These are phyloP conservation scores for Kobus ellipsiprymnus DNA, from an alignment of 2,113 vertebrate species.

Conservation along the genomic window DNA sequence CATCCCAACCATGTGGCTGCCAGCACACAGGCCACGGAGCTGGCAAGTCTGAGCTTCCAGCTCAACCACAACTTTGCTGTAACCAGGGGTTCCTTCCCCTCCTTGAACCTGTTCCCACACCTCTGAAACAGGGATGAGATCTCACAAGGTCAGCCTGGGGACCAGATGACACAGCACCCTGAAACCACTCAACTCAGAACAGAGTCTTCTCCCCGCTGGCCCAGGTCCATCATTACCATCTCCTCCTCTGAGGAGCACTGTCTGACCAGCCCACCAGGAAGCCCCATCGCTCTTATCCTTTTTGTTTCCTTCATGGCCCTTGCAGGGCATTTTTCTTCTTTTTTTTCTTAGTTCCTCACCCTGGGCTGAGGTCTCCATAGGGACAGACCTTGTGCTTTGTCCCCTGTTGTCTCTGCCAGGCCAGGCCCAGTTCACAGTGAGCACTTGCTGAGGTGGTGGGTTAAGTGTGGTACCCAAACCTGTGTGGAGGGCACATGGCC, in stretches of 20 bases:
- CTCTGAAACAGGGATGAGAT: background rate
- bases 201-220: background rate
- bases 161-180: background rate
- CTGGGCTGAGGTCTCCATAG: background rate
- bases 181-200: background rate
- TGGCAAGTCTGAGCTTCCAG: background rate
- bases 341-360: background rate
- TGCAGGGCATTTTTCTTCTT: background rate
- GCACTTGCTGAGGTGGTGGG: background rate
- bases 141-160: background rate
- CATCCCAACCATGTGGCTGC: background rate
- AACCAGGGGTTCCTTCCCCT: background rate
- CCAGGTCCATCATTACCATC: background rate
- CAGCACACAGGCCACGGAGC: background rate
- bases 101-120: background rate
- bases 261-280: background rate
- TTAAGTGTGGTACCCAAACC: background rate
- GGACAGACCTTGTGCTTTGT: background rate
- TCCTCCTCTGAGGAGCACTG: background rate
- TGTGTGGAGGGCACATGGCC: background rate
- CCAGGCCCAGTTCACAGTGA: background rate
- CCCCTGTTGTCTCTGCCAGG: background rate
- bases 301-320: background rate
- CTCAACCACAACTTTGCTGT: background rate
- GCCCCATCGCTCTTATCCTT: background rate